These are phyloP conservation scores for Oryctes rhinoceros DNA, from an alignment of 1,140 invertebrate species.

Conservation along the genomic window DNA sequence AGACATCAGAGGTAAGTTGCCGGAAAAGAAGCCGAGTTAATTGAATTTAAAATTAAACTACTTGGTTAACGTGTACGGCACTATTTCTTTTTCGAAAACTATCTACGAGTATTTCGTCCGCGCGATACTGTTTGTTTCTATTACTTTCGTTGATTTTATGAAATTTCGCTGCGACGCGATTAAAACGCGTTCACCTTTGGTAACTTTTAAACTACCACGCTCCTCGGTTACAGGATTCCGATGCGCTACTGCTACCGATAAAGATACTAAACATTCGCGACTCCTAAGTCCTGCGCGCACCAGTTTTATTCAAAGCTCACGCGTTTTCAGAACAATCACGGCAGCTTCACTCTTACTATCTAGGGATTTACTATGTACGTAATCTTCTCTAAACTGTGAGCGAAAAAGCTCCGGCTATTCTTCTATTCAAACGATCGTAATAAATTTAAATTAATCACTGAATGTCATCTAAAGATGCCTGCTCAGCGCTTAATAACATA, in stretches of 20 bases:
- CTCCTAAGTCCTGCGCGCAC: background rate
- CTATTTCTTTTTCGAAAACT: no score
- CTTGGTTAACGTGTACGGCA: no score
- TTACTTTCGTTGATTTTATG: no score
- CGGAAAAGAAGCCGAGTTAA: no score
- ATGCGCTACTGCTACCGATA: background rate
- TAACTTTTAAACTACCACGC: background rate
- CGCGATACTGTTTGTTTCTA: no score
- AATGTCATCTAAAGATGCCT: no score
- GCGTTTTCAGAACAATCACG: background rate
- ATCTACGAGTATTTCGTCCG: no score
- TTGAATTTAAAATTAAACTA: no score
- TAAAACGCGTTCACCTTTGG: background rate
- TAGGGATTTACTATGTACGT: background rate
- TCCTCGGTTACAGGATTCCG: background rate
- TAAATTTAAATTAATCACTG: background rate
- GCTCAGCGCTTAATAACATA: no score
- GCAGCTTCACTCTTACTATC: background rate
- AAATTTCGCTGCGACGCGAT: background rate
- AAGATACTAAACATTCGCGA: background rate
- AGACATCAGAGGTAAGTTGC: no score
- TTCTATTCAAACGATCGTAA: background rate
- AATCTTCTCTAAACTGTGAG: background rate
- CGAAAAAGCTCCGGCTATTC: background rate
- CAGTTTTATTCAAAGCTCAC: background rate